These are phyloP conservation scores for Venturia canescens DNA, from an alignment of 1,140 invertebrate species.

Conservation along the genomic window DNA sequence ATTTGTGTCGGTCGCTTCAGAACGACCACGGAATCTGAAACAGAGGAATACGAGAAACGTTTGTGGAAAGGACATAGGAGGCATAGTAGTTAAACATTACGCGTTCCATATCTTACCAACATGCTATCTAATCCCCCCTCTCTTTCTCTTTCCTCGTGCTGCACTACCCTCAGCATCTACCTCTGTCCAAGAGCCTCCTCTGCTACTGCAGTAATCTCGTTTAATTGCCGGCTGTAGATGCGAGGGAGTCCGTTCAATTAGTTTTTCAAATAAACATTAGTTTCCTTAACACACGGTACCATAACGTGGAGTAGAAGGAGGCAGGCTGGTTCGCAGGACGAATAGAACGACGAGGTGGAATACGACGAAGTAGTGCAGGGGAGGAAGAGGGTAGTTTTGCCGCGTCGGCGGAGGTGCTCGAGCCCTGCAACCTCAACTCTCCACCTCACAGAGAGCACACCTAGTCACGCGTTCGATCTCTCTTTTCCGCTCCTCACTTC, in stretches of 20 bases:
- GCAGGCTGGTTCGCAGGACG: conserved; percentile 48
- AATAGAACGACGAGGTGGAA: conserved; percentile 39
- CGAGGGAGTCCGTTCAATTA: conserved; percentile 77
- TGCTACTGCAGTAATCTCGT: conserved; percentile 76
- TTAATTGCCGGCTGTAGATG: conserved; percentile 77
- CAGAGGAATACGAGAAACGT: background rate
- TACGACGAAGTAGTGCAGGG: conserved; percentile 29
- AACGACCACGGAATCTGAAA: conserved; percentile 47
- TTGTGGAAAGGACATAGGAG: conserved; percentile 33
- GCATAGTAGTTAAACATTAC: conserved; percentile 75
- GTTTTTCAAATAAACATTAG: conserved; percentile 79
- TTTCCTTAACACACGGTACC: conserved; percentile 77
- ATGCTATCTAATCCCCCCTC: conserved; percentile 74
- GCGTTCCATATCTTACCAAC: conserved; percentile 74
- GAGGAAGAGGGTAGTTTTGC: conserved; percentile 50
- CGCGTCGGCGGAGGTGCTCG: conserved; percentile 58
- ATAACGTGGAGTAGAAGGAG: conserved; percentile 70
- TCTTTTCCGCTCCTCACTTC: background rate
- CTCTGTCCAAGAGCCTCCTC: conserved; percentile 61
- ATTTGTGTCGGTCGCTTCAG: conserved; percentile 71
- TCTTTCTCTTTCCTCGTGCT: conserved; percentile 11
- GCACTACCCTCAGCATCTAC: conserved; percentile 27
- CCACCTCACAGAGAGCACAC: conserved; percentile 3
- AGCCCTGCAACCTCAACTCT: conserved; percentile 27
- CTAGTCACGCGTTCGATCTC: background rate